Base-by-base conservation (phyloP, 1,140 invertebrate genomes). In the Carcinoscorpius rotundicauda region DNA sequence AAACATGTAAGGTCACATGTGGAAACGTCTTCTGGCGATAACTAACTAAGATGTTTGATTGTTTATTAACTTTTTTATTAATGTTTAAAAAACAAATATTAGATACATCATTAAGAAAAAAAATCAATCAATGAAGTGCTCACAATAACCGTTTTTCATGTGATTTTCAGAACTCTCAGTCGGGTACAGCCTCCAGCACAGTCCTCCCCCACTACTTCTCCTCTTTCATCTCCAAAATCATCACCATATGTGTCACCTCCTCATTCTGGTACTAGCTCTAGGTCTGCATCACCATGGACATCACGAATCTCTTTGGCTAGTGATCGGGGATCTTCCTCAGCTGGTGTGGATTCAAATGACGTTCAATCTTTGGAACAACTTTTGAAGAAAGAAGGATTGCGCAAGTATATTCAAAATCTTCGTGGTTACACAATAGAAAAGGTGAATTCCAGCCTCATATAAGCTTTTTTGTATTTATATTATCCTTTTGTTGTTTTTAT, bases 361-460 rank as follows among this genome's bases (percentile, higher is more conserved):
- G 48, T 55, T 29, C 4, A 10, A 9, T 8, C 51, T 51, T n/a
- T 62, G 9, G 63, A 68, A 50, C 67, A 62, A n/a, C 9, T 63
- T 5, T 64, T 72, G 48, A 65, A 66, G 49, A 63, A 70, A 51
- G 69, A 73, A 4, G 61, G 64, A n/a, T 58, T 72, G 51, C 63
- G 69, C 50, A 70, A 73, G 49, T 73, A 72, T 50, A 66, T 55
- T 51, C 63, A 70, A 8, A 62, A 63, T 52, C 66, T 72, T 8
- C 66, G 56, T 50, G 64, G 66, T 57, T 72, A 66, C 53, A 66
- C 68, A 50, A 11, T 73, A 11, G 68, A 73, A 58, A 64, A 74
- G 71, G 70, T 70, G 60, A 53, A 62, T 62, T 9, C 5, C 50
- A 49, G 29, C 5, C 8, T 8, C 10, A 58, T 6, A 10, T 64